Percentiles rank a stretch among this genome's conserved stretches.
Evolutionary conservation across 2,113 vertebrate species (phyloP).

Genomic region (Nymphicus hollandicus): DNA sequence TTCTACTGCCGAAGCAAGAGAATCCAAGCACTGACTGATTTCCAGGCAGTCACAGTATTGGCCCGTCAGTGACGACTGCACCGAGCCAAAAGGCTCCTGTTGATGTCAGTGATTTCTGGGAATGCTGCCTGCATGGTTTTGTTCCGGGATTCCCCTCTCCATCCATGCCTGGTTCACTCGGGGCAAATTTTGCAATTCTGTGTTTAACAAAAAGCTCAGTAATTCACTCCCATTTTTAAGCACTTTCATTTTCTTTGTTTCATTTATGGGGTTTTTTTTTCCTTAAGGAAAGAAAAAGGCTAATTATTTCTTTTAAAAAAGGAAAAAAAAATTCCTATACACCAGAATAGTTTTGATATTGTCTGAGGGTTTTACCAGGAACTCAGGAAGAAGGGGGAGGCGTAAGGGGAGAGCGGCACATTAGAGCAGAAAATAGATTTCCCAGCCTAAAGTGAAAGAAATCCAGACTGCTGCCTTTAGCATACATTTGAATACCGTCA

Average conservation of each 20-base stretch:
- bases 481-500: conserved; percentile 30
- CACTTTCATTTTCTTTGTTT: background rate
- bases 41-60: conserved; percentile 36
- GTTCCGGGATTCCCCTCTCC: conserved; percentile 19
- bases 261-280: background rate
- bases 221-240: background rate
- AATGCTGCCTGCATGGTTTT: conserved; percentile 27
- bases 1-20: background rate
- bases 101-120: conserved; percentile 50
- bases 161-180: background rate
- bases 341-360: background rate
- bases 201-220: background rate
- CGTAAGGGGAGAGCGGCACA: background rate
- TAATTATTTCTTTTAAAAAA: background rate
- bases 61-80: background rate
- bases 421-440: conserved; percentile 52
- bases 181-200: background rate
- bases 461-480: conserved; percentile 13
- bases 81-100: conserved; percentile 17
- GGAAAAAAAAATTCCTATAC: background rate
- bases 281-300: background rate
- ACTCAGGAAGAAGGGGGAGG: background rate
- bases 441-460: conserved; percentile 12
- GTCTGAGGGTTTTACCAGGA: background rate
- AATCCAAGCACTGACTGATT: background rate